Evolutionary conservation across 2,113 vertebrate genomes (phyloP), one percentile per base, ranked within the genome.

Genomic region (Carlito syrichta): DNA sequence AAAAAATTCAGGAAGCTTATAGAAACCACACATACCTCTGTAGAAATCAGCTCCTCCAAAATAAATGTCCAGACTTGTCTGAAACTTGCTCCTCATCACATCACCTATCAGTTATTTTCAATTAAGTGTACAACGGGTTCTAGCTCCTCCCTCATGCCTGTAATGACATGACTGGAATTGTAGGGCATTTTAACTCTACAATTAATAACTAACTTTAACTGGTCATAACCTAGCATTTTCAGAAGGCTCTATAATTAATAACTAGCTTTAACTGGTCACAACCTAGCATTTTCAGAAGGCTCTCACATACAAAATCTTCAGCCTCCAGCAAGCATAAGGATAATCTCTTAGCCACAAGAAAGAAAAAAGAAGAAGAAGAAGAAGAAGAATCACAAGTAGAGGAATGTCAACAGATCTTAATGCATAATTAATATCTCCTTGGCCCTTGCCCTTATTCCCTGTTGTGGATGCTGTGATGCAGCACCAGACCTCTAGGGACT

Each of bases 31-130:
- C 7, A 81, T 76, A 48, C 58, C 68, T 27, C 85, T 50, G 9
- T 0, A 63, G 40, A 90, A 96, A 96, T 71, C 56, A 58, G 71
- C 54, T 88, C 68, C 87, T 84, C 50, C 32, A 84, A 87, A 89
- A 94, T n/a, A 68, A 90, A 86, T 38, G 97, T 69, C 32, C 66
- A 32, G 95, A 87, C 66, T 91, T 76, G 77, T 94, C 86, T 94
- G 50, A 82, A 76, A 94, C 35, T 85, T n/a, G 38, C 5, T 62
- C 54, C 66, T n/a, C 89, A 77, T 92, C 91, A 84, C 86, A 7
- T 62, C 17, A 60, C 20, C 54, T 96, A 91, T 20, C 9, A 22
- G 22, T 77, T 89, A 94, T 43, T 89, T 54, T 84, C 40, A 82
- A 50, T 60, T 79, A 95, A 73, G 43, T 86, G 52, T 22, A 77